phyloP scores from a whole-genome alignment of 2,797 vertebrate genomes.

The Okamejei kenojei region DNA sequence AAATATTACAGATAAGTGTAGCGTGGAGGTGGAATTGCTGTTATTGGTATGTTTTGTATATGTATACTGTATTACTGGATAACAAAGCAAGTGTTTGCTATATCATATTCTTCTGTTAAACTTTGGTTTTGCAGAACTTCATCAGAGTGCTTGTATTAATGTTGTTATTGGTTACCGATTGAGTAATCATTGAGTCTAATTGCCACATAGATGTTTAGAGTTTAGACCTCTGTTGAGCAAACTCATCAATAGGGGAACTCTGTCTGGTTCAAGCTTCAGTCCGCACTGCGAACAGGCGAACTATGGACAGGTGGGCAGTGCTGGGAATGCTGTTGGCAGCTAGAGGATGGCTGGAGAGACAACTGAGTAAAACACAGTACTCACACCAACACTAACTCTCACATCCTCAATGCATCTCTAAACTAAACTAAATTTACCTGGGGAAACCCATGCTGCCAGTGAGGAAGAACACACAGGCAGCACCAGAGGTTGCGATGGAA shows the following conservation, averaged over 20 bases:
- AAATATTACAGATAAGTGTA: background rate
- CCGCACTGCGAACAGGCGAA: background rate
- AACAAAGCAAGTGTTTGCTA: background rate
- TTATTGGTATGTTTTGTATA: background rate
- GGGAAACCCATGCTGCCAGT: too few species aligned
- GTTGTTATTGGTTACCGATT: background rate
- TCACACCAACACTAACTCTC: too few species aligned
- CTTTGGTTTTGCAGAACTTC: background rate
- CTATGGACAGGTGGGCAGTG: too few species aligned
- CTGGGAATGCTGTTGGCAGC: too few species aligned
- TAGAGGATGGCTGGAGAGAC: too few species aligned
- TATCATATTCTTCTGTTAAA: background rate
- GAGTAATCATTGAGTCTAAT: background rate
- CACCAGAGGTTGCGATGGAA: too few species aligned
- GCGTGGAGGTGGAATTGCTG: background rate
- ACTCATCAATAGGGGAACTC: background rate
- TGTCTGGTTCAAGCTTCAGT: background rate
- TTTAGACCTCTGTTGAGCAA: background rate
- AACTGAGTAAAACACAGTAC: too few species aligned
- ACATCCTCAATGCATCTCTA: too few species aligned
- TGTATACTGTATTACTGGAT: background rate
- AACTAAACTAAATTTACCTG: too few species aligned
- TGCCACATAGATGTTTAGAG: too few species aligned
- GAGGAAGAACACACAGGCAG: too few species aligned
- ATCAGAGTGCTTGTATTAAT: too few species aligned